phyloP scores from a whole-genome alignment of 2,888 invertebrate species.

The Eurois occulta region DNA sequence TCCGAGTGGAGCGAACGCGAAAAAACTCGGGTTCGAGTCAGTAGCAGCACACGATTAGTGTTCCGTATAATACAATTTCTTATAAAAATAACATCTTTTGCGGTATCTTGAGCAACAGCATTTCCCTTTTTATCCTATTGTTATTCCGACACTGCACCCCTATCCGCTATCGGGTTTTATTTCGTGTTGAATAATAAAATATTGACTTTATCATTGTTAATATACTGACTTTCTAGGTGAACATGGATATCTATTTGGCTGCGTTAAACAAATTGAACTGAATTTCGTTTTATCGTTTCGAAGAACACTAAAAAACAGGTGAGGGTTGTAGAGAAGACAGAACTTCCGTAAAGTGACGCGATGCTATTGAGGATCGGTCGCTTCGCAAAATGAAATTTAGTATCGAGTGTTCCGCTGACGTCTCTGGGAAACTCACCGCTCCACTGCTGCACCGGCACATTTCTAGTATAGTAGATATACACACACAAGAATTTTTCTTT shows the following conservation, averaged over 20 bases:
- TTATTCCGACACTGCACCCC: slow-evolving; percentile 58
- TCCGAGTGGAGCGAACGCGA: slow-evolving; percentile 77
- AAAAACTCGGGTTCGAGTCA: slow-evolving; percentile 75
- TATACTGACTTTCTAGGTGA: slow-evolving; percentile 3
- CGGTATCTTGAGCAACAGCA: slow-evolving; percentile 60
- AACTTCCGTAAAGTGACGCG: slow-evolving; percentile 72
- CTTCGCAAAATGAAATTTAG: slow-evolving; percentile 80
- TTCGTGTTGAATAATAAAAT: slow-evolving; percentile 33
- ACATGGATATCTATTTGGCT: slow-evolving; percentile 20
- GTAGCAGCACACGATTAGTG: slow-evolving; percentile 68
- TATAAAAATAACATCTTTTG: slow-evolving; percentile 60
- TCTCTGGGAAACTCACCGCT: slow-evolving; percentile 39
- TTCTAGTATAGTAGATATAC: not conserved
- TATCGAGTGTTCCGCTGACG: slow-evolving; percentile 69
- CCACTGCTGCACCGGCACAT: slow-evolving; percentile 8
- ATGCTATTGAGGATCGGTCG: slow-evolving; percentile 74
- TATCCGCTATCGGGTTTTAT: slow-evolving; percentile 31
- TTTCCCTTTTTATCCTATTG: slow-evolving; percentile 60
- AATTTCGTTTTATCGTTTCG: slow-evolving; percentile 37
- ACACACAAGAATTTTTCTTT: not conserved
- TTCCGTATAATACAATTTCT: slow-evolving; percentile 65
- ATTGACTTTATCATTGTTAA: slow-evolving; percentile 9
- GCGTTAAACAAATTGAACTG: not conserved
- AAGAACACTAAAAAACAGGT: slow-evolving; percentile 47
- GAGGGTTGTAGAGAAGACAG: slow-evolving; percentile 53